Base-by-base conservation (phyloP, 2,113 vertebrate genomes). In the Pyxicephalus adspersus region DNA sequence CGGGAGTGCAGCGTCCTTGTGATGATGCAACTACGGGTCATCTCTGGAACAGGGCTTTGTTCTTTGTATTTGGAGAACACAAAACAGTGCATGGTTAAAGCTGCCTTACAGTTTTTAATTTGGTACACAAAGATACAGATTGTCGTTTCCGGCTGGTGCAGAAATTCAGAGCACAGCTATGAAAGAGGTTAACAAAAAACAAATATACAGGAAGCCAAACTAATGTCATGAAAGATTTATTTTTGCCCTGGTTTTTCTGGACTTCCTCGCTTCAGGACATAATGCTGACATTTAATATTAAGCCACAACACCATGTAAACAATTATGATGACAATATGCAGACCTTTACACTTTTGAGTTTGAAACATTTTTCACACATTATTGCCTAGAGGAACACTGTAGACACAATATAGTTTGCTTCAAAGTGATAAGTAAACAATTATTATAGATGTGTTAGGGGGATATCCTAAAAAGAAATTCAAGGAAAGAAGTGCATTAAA, bases 21-120 rank as follows among this genome's bases (percentile, higher is more conserved):
- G 45, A 75, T 58, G 75, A 75, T 75, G 28, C 45, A 74, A 51
- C 45, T 75, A 66, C 61, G 23, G 80, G 80, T 82, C 80, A 82
- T 75, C 80, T 31, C 50, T 75, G 61, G 80, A 82, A 82, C 80
- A 82, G 57, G 52, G 23, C 71, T 82, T 75, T 82, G 80, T 82
- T 82, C 80, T 82, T 82, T 82, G 80, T 82, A 66, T 66, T 34
- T 18, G 22, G 50, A 45, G 71, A 82, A 82, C 45, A 82, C 80
- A 82, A 82, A 64, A 75, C 23, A 23, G 77, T 22, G 38, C 80
- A 66, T 82, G 70, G 70, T 66, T 70, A 82, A 50, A 82, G 67
- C 51, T 74, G 61, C 71, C 61, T 55, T 64, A 52, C 61, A 82
- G 51, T 57, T 82, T 68, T 75, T 65, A 75, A 61, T 75, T 74